Base-by-base conservation (phyloP, 2,113 vertebrate genomes). In the Cranoglanis bouderius region DNA sequence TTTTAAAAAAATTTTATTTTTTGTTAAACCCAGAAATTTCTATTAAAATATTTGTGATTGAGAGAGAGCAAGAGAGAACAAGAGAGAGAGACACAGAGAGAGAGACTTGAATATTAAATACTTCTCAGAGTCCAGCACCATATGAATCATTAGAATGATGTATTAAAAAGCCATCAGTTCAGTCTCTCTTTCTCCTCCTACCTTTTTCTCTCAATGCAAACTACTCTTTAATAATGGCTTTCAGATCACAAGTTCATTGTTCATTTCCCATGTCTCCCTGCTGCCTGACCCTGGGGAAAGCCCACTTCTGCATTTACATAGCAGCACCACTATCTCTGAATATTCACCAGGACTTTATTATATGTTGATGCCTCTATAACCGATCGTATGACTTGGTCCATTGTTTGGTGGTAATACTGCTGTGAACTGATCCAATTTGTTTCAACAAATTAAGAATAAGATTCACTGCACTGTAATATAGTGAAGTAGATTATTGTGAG, bases 61-160 rank as follows among this genome's bases (percentile, higher is more conserved):
- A n/a, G n/a, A n/a, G n/a, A n/a, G 40, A 43, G 40, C 4, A 4
- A 43, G 40, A 43, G 40, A 43, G 2, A 43, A 4, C 2, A 4
- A 43, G 40, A 43, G 40, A 43, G 40, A 43, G 40, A 43, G 40
- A 43, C 40, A 43, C 2, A 43, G 40, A 61, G 59, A 29, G 59
- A 61, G 59, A 61, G 24, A 7, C 13, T 19, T 24, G 57, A 59
- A 59, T 24, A 59, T 61, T 26, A 61, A 61, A 61, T 61, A 26
- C 8, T 26, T 55, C 21, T 84, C 89, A 59, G 84, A 78, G 74
- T 89, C 75, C 88, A 90, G 91, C 70, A 1, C 6, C 63, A 89
- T 93, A 94, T 91, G 43, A 91, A 92, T 90, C 88, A 92, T 88
- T 57, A 84, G 46, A 86, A 87, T 90, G 89, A 91, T 80, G 87